A percentile compares a stretch with the other conserved stretches of the same genome.
Conservation (phyloP, 2,113 vertebrate species). For the Geothlypis trichas region DNA sequence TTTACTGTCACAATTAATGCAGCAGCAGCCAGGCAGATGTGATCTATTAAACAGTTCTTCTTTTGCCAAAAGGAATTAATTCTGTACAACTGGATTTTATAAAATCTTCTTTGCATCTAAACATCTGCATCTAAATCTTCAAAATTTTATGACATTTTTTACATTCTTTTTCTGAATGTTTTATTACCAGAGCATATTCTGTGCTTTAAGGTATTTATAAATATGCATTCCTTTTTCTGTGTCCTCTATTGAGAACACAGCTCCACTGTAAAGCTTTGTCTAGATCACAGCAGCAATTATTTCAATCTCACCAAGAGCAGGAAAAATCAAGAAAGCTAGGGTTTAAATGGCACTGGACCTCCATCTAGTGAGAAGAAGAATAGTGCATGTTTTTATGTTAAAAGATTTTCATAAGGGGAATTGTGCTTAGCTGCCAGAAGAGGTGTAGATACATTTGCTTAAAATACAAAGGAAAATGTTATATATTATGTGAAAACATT, state of each 20-base stretch:
- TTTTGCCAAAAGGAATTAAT: background rate
- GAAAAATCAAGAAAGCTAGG: background rate
- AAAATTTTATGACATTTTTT: background rate
- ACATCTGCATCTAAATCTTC: background rate
- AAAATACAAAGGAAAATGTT: background rate
- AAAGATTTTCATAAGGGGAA: background rate
- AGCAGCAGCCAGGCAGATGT: background rate
- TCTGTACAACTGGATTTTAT: background rate
- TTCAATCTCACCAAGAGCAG: background rate
- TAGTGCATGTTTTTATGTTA: background rate
- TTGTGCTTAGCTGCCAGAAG: background rate
- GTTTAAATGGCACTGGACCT: constrained; percentile 36
- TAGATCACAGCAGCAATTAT: background rate
- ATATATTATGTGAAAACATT: background rate
- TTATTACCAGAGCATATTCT: background rate
- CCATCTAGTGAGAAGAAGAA: constrained; percentile 56
- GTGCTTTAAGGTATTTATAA: background rate
- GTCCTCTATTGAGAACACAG: background rate
- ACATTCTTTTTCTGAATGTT: background rate
- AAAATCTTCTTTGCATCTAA: background rate
- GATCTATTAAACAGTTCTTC: background rate
- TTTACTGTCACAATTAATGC: background rate
- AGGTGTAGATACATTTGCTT: background rate
- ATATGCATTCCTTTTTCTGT: background rate
- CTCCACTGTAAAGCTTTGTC: background rate